Percentiles rank a stretch among this genome's conserved stretches.
Evolutionary conservation across 1,140 invertebrate species (phyloP).

Genomic region (Achatina immaculata): DNA sequence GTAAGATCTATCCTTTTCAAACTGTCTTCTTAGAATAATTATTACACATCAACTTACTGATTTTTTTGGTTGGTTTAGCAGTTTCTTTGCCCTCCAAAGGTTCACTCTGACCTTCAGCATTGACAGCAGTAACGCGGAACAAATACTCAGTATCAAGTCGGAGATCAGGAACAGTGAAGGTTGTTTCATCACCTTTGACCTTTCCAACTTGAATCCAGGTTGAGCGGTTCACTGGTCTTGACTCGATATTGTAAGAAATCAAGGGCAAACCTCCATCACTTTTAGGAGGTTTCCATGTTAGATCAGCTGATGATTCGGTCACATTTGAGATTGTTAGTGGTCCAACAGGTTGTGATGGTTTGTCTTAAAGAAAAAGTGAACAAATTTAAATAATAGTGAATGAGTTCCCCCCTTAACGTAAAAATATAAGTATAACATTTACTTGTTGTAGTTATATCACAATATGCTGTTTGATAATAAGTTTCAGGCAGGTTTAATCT

Average conservation of each 20-base stretch:
- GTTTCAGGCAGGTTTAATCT: too few relatives aligned
- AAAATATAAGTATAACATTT: too few relatives aligned
- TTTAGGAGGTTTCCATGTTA: conserved; percentile 92
- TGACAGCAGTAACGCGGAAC: conserved; percentile 94
- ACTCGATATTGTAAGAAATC: conserved; percentile 93
- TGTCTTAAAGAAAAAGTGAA: conserved; percentile 46
- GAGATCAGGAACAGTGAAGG: conserved; percentile 81
- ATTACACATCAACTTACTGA: conserved; percentile 75
- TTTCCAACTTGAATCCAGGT: conserved; percentile 77
- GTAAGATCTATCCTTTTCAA: too few relatives aligned
- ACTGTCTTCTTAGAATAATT: too few relatives aligned
- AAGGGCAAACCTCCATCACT: conserved; percentile 96
- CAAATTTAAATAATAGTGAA: neutral
- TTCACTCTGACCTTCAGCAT: conserved; percentile 92
- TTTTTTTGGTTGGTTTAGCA: conserved; percentile 93
- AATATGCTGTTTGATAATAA: too few relatives aligned
- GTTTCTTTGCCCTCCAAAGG: conserved; percentile 91
- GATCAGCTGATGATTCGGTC: conserved; percentile 90
- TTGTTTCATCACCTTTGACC: conserved; percentile 80
- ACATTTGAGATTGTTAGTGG: conserved; percentile 95
- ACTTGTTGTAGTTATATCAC: too few relatives aligned
- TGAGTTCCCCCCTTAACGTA: too few relatives aligned
- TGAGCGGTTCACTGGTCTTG: conserved; percentile 84
- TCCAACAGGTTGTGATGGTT: conserved; percentile 62
- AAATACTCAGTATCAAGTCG: conserved; percentile 92